Evolutionary conservation across 2,113 vertebrate genomes (phyloP), one percentile per base, ranked within the genome.

Genomic region (Malurus melanocephalus): DNA sequence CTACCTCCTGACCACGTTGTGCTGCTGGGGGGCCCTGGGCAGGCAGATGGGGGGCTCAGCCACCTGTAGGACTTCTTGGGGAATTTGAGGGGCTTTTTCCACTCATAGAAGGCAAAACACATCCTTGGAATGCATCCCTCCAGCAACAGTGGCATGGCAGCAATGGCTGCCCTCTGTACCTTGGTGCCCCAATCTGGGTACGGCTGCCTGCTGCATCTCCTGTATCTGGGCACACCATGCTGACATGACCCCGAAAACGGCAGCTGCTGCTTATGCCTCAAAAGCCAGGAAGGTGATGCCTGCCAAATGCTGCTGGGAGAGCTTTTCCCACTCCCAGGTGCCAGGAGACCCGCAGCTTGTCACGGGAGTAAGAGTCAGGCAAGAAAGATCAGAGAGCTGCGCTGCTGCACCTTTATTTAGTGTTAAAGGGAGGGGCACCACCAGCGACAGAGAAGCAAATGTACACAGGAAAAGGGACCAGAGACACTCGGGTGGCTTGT

Each of bases 321-420:
- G 28, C 16, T 74, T 5, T 55, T 33, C 28, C 33, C 4, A 4
- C 22, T 35, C 12, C 9, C 16, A 8, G 2, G 32, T 3, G 3
- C 32, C n/a, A 27, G 17, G 15, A 68, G 20, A 32, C 4, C 7
- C 17, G 1, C 0, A 3, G 4, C 5, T 53, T 49, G 51, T 49
- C n/a, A 62, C 1, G 0, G 1, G 1, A 71, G n/a, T 19, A 45
- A 30, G 28, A 85, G 49, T 51, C 23, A 45, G 24, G 35, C 1
- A 5, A 55, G 48, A 59, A 64, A 0, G 0, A 32, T 9, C 0
- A 0, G 35, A 28, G n/a, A 35, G 16, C 6, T 51, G 22, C 1
- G 28, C 81, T 30, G 62, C 9, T 85, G 88, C 61, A 55, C 67
- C 0, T 95, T 94, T 95, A 95, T 94, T 94, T 64, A 89, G 71